Evolutionary conservation across 2,888 invertebrate genomes (phyloP), one percentile per base, ranked within the genome.

Genomic region (Cheilosia grossa): DNA sequence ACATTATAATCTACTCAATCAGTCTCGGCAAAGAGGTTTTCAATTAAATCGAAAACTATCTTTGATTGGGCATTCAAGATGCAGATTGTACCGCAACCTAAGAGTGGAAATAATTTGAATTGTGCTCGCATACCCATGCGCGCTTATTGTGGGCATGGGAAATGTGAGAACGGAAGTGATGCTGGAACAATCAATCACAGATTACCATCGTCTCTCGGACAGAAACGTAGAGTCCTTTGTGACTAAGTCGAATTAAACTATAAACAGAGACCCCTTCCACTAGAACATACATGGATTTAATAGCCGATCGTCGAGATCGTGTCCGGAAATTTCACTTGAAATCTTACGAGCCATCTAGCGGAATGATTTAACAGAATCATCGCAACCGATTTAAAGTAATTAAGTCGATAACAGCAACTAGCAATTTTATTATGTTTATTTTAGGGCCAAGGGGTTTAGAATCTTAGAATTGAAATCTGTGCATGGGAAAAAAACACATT

Each of bases 311-410:
- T 40, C 2, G 27, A 70, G 37, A 37, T 59, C 33, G 42, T 51
- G 42, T 61, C 72, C 72, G 72, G 72, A 72, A 72, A 61, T 72
- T 72, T 72, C 61, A 63, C 61, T 61, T 61, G 9, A 72, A 72
- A 42, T 30, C 21, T 61, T 61, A 30, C 53, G 19, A 53, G 37
- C 30, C 61, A 30, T 44, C 61, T 42, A 61, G 72, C 51, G 42
- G 37, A 37, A n/a, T 61, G 42, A 61, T 44, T 72, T 17, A 30
- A 24, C 51, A 66, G 21, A 53, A 27, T 13, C 42, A 40, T 3
- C 42, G 24, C 17, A 42, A 42, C 53, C 17, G 17, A 53, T 66
- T 54, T 30, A 66, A 54, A 7, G 53, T 27, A 27, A 66, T 66
- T 53, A 66, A 54, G 15, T 24, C 15, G 51, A 66, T 51, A 66